Evolutionary conservation across 1,140 invertebrate genomes (phyloP).

Genomic region (Heliothis virescens): DNA sequence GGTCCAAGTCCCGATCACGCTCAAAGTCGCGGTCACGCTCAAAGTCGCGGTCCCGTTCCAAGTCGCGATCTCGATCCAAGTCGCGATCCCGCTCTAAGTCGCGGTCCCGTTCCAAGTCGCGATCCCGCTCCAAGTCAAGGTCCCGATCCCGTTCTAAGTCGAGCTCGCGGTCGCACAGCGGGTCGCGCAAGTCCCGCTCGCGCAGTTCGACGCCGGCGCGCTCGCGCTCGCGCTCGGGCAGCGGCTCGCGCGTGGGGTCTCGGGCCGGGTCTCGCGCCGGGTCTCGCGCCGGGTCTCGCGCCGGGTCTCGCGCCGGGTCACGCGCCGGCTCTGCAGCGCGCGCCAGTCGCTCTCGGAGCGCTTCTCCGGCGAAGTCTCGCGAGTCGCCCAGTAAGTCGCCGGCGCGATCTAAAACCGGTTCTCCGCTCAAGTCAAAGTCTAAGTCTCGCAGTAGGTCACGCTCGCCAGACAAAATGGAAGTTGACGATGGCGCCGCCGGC

Average conservation of each 20-base stretch:
- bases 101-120: slow-evolving; percentile 27
- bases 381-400: too few relatives aligned
- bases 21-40: slow-evolving; percentile 50
- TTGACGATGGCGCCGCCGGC: slow-evolving; percentile 52
- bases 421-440: neutral
- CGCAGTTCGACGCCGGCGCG: neutral
- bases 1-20: slow-evolving; percentile 57
- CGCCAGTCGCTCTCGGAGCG: slow-evolving; percentile 48
- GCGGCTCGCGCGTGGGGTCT: too few relatives aligned
- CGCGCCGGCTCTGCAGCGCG: slow-evolving; percentile 25
- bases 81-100: slow-evolving; percentile 52
- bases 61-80: slow-evolving; percentile 58
- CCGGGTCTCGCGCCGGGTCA: neutral
- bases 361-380: slow-evolving; percentile 4
- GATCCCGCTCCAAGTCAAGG: neutral
- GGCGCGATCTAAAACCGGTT: neutral
- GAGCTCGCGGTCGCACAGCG: neutral
- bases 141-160: neutral
- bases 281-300: neutral
- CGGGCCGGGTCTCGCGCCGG: too few relatives aligned
- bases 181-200: neutral
- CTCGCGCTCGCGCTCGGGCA: neutral
- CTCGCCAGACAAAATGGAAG: slow-evolving; percentile 61
- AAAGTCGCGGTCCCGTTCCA: slow-evolving; percentile 55
- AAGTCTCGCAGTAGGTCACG: slow-evolving; percentile 50